These are phyloP conservation scores for Drosophila elegans DNA, from an alignment of 1,140 invertebrate species.

Conservation along the genomic window DNA sequence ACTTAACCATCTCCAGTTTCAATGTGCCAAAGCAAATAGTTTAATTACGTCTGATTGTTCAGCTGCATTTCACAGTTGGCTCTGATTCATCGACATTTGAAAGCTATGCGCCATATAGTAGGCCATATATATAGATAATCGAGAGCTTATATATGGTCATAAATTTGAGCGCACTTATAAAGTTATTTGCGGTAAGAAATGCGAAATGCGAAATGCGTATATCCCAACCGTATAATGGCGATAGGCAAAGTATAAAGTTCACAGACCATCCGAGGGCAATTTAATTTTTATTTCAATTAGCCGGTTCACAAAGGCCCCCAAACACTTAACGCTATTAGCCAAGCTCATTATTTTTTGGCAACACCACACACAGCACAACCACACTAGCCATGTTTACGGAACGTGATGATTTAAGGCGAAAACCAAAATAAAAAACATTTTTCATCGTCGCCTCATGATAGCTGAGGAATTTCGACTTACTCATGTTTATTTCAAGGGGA, in stretches of 20 bases:
- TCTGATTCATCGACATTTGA: constrained; percentile 22
- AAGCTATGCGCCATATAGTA: not conserved
- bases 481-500: constrained; percentile 75
- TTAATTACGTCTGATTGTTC: constrained; percentile 43
- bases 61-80: constrained; percentile 9
- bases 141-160: constrained; percentile 4
- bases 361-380: constrained; percentile 17
- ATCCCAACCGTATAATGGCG: constrained; percentile 1
- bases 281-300: constrained; percentile 53
- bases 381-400: constrained; percentile 68
- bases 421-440: constrained; percentile 28
- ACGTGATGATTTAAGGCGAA: constrained; percentile 70
- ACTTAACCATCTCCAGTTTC: constrained; percentile 31
- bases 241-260: constrained; percentile 39
- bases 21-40: constrained; percentile 33
- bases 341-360: constrained; percentile 54
- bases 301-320: constrained; percentile 38
- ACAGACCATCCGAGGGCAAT: constrained; percentile 15
- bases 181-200: not conserved
- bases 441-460: constrained; percentile 56
- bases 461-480: constrained; percentile 73
- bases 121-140: constrained; percentile 1
- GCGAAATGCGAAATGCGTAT: not conserved
- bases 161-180: constrained; percentile 1
- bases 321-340: constrained; percentile 44